Evolutionary conservation across 92 coral and sea anemone genomes (phyloP).

Genomic region (Umimayanthus chanpuru): DNA sequence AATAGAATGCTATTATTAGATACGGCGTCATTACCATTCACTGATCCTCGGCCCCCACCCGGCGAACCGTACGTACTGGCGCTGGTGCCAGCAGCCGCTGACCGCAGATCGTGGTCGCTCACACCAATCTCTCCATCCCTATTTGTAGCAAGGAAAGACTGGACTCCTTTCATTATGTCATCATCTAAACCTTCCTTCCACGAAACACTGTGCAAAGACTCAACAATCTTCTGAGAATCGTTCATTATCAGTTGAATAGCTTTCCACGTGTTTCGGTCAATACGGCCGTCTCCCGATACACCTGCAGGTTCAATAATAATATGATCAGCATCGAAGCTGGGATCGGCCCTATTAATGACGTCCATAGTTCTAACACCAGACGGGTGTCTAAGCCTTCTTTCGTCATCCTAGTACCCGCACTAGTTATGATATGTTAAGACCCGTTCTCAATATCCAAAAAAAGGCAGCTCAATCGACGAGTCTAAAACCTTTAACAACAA

Average conservation of each 20-base stretch:
- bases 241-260: conserved; percentile 95
- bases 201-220: conserved; percentile 67
- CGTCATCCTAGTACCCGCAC: no score
- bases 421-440: no score
- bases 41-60: conserved; percentile 51
- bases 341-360: no score
- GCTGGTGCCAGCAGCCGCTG: conserved; percentile 87
- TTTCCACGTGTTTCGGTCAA: conserved; percentile 94
- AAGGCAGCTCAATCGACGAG: no score
- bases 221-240: conserved; percentile 93
- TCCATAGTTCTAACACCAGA: no score
- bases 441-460: no score
- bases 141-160: conserved; percentile 86
- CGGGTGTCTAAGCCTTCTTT: no score
- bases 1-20: no score
- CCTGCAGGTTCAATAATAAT: conserved; percentile 46
- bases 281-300: conserved; percentile 84
- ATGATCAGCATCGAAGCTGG: no score
- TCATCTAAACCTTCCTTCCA: conserved; percentile 87
- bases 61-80: conserved; percentile 77
- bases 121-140: conserved; percentile 85
- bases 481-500: no score
- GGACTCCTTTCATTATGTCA: conserved; percentile 80
- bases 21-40: not conserved
- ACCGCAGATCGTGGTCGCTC: conserved; percentile 72